These are phyloP conservation scores for Andrena cerasifolii DNA, from an alignment of 1,140 invertebrate species.

Conservation along the genomic window DNA sequence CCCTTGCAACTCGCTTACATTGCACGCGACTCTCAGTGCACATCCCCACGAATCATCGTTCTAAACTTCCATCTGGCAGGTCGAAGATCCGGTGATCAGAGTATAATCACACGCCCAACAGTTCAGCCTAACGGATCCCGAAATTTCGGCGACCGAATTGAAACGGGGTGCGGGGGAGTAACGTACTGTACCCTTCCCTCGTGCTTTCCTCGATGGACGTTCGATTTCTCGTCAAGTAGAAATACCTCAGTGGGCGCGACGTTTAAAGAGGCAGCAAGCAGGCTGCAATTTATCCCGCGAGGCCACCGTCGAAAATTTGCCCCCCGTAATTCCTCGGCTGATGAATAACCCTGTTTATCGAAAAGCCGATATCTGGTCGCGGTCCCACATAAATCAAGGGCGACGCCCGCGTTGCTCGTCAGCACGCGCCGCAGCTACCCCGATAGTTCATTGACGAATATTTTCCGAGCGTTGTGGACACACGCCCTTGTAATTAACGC, in stretches of 20 bases:
- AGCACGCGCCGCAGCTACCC: neutral
- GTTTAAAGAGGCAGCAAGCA: neutral
- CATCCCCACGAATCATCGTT: neutral
- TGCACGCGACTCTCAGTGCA: neutral
- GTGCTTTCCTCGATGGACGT: no score
- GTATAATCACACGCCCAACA: neutral
- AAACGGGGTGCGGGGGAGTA: no score
- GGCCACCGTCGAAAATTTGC: neutral
- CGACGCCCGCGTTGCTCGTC: neutral
- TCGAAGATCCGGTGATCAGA: neutral
- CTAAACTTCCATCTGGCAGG: neutral
- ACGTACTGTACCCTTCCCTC: no score
- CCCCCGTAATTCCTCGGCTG: neutral
- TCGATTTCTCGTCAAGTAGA: no score
- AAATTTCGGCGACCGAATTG: no score
- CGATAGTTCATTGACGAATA: conserved; percentile 49
- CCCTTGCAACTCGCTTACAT: neutral
- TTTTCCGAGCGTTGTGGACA: conserved; percentile 40
- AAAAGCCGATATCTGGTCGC: neutral
- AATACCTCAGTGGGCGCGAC: neutral
- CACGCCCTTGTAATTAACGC: conserved; percentile 58
- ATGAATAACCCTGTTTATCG: conserved; percentile 34
- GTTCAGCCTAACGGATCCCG: no score
- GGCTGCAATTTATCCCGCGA: neutral
- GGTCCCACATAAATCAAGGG: conserved; percentile 15